A percentile compares a stretch with the other conserved stretches of the same genome.
phyloP scores from a whole-genome alignment of 2,888 invertebrate genomes.

The Heliconius hortense region DNA sequence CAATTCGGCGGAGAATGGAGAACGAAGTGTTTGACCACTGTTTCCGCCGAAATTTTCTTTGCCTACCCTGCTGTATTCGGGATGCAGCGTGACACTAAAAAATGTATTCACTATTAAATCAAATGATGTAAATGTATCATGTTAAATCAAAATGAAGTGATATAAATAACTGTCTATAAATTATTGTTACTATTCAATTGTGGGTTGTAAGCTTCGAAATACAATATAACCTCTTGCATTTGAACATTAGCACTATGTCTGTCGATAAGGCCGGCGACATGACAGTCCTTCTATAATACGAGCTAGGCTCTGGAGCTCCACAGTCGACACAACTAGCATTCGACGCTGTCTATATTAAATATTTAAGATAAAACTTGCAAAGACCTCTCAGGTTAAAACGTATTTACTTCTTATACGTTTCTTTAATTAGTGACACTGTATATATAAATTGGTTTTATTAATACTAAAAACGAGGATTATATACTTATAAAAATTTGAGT shows the following conservation, averaged over 20 bases:
- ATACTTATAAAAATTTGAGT: no score
- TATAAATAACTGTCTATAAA: background rate
- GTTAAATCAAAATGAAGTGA: background rate
- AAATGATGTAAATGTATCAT: no score
- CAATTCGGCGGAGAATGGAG: no score
- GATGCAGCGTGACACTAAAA: no score
- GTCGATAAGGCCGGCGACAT: conserved; percentile 64
- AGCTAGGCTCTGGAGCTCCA: conserved; percentile 37
- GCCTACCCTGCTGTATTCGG: no score
- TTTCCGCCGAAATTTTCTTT: no score
- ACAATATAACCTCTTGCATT: conserved; percentile 60
- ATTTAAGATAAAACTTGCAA: conserved; percentile 14
- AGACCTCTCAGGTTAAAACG: background rate
- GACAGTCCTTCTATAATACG: conserved; percentile 55
- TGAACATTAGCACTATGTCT: conserved; percentile 62
- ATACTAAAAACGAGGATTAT: background rate
- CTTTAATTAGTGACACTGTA: background rate
- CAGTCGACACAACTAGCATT: conserved; percentile 33
- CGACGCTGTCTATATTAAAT: conserved; percentile 30
- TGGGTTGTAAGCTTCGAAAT: conserved; percentile 40
- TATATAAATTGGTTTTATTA: background rate
- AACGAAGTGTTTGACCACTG: no score
- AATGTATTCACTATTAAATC: no score
- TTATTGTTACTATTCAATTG: conserved; percentile 2
- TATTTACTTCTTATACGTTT: background rate